A percentile compares a stretch with the other conserved stretches of the same genome.
Conservation (phyloP, 2,888 invertebrate genomes). For the Heliconius aoede region DNA sequence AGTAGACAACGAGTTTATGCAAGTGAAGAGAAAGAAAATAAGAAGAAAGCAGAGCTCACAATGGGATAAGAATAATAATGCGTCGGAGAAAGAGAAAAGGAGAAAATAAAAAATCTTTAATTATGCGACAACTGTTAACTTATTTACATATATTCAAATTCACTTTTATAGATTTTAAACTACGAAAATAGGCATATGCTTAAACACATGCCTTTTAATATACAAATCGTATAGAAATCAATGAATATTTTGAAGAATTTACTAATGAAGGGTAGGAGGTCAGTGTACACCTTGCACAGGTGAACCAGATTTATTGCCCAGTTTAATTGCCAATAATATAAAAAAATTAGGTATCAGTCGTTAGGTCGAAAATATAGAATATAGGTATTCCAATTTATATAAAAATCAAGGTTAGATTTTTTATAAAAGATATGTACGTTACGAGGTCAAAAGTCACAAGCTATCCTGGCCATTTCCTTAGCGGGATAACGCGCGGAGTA, state of each 20-base stretch:
- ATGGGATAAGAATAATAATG: too few relatives aligned
- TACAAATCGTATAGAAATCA: neutral
- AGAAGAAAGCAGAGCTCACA: too few relatives aligned
- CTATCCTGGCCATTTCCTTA: too few relatives aligned
- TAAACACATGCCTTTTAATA: neutral
- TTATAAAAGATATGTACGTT: neutral
- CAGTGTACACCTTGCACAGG: slow-evolving; percentile 24
- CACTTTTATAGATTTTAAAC: neutral
- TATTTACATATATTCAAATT: neutral
- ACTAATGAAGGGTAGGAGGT: slow-evolving; percentile 4
- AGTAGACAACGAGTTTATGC: too few relatives aligned
- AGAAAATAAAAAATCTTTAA: too few relatives aligned
- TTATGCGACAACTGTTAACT: neutral
- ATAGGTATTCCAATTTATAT: neutral
- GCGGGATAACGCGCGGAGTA: neutral
- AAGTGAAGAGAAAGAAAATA: too few relatives aligned
- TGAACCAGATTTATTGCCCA: slow-evolving; percentile 1
- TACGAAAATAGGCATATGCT: neutral
- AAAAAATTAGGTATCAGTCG: neutral
- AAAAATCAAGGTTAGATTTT: slow-evolving; percentile 13
- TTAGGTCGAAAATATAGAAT: neutral
- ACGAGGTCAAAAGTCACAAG: too few relatives aligned
- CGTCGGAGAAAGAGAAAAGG: too few relatives aligned
- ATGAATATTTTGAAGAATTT: neutral
- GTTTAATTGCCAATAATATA: neutral